Base-by-base conservation (phyloP, 2,113 vertebrate genomes). In the Athene noctua region DNA sequence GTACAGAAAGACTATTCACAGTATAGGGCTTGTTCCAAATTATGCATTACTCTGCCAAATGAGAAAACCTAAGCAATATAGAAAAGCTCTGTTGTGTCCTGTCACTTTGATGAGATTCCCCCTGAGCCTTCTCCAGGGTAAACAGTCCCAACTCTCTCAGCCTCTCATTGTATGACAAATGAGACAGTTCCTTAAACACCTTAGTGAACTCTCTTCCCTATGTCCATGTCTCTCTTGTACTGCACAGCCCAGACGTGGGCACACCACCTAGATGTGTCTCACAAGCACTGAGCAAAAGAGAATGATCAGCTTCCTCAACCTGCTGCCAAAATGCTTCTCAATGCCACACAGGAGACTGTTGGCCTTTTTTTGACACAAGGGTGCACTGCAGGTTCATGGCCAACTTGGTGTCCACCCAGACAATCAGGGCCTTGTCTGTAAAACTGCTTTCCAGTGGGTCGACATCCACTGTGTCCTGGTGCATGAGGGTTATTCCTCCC, bases 131-230 rank as follows among this genome's bases (percentile, higher is more conserved):
- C 36, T 70, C 36, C 8, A 29, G 4, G 13, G 4, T 57, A 38
- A 91, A 68, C 22, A 73, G 17, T 30, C 16, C 14, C 54, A 80
- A 25, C 18, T 86, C 32, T 88, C 34, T 72, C 58, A 77, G 49
- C 22, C 11, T 61, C 34, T 72, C 0, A 0, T 22, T 34, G 0
- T 49, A 27, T 13, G 16, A 73, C 44, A 65, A 80, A 51, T 38
- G 12, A 61, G 4, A 7, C 26, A 52, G 40, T 34, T 85, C 36
- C 40, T 74, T 58, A 71, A 55, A 66, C 15, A 58, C 14, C 36
- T 74, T 54, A 36, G 51, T 59, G 38, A 42, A 47, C 18, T 32
- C 62, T 5, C 2, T 92, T 12, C 27, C 23, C 9, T 38, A 18
- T 30, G 7, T 59, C 26, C 21, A 27, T 49, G 40, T 65, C 10